A percentile compares a stretch with the other conserved stretches of the same genome.
phyloP scores from a whole-genome alignment of 2,113 vertebrate genomes.

The Tretioscincus oriximinensis region DNA sequence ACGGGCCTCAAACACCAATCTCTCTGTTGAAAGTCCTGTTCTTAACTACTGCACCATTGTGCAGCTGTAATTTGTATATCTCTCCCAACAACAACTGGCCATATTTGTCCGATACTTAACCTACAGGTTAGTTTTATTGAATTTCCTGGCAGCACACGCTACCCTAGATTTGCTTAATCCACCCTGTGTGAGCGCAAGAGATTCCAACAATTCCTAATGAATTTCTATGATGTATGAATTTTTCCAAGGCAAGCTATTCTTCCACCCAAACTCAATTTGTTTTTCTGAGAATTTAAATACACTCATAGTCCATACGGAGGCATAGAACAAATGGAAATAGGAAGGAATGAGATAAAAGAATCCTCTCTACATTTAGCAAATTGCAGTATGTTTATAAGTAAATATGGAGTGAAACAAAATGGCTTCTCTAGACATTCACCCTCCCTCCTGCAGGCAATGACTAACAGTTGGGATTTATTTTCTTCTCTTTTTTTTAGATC shows the following conservation, averaged over 20 bases:
- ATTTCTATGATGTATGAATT: neutral
- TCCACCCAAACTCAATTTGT: neutral
- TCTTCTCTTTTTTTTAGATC: constrained; percentile 75
- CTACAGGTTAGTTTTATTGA: too few species aligned
- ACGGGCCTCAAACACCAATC: too few species aligned
- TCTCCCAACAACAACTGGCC: too few species aligned
- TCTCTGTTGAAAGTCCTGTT: too few species aligned
- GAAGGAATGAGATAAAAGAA: constrained; percentile 21
- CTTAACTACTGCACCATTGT: too few species aligned
- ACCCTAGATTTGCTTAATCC: too few species aligned
- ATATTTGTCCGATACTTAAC: too few species aligned
- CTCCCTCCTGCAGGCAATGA: constrained; percentile 68
- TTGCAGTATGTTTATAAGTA: constrained; percentile 46
- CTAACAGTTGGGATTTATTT: constrained; percentile 53
- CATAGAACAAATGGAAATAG: constrained; percentile 16
- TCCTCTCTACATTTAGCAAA: constrained; percentile 25
- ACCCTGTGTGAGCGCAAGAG: neutral
- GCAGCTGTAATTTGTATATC: too few species aligned
- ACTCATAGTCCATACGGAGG: constrained; percentile 15
- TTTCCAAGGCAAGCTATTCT: neutral
- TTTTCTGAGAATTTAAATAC: constrained; percentile 50
- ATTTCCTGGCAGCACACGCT: too few species aligned
- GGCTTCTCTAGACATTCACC: constrained; percentile 40
- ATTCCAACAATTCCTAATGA: neutral
- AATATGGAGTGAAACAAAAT: constrained; percentile 56